These are phyloP conservation scores for Romanogobio albipinnatus DNA, from an alignment of 2,113 vertebrate species.

Conservation along the genomic window DNA sequence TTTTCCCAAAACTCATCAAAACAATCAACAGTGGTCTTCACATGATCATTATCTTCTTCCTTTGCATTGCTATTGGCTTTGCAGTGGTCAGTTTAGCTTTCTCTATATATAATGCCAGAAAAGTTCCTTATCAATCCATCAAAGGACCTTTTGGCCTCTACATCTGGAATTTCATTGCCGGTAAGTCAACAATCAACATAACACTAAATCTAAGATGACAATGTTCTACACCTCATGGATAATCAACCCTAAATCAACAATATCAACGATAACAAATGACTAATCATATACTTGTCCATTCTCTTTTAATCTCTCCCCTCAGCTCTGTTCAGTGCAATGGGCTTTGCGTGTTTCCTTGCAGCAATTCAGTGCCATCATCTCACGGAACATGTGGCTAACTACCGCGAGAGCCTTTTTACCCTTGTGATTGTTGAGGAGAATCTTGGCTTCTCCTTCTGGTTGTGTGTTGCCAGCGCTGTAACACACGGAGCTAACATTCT, in stretches of 20 bases:
- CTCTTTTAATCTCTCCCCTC: slow-evolving; percentile 43
- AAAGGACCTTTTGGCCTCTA: slow-evolving; percentile 91
- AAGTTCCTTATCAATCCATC: slow-evolving; percentile 92
- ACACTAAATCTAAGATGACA: background rate
- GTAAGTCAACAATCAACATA: slow-evolving; percentile 68
- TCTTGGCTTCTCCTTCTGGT: slow-evolving; percentile 90
- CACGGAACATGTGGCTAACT: slow-evolving; percentile 90
- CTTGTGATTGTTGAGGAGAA: slow-evolving; percentile 84
- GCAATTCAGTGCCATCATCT: slow-evolving; percentile 83
- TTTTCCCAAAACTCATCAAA: slow-evolving; percentile 91
- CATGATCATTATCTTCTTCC: slow-evolving; percentile 86
- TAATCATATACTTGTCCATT: background rate
- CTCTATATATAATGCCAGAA: slow-evolving; percentile 89
- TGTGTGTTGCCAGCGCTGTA: slow-evolving; percentile 85
- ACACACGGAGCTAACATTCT: slow-evolving; percentile 84
- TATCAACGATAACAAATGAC: background rate
- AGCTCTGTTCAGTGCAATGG: slow-evolving; percentile 84
- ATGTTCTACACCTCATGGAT: background rate
- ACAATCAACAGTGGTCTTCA: slow-evolving; percentile 87
- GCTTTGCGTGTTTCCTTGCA: slow-evolving; percentile 85
- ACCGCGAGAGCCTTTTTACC: slow-evolving; percentile 83
- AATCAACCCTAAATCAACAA: background rate
- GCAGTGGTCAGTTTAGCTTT: slow-evolving; percentile 91
- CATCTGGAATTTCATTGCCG: slow-evolving; percentile 92
- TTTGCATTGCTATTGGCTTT: slow-evolving; percentile 83